phyloP scores from a whole-genome alignment of 1,140 invertebrate genomes.

The Papilio machaon region DNA sequence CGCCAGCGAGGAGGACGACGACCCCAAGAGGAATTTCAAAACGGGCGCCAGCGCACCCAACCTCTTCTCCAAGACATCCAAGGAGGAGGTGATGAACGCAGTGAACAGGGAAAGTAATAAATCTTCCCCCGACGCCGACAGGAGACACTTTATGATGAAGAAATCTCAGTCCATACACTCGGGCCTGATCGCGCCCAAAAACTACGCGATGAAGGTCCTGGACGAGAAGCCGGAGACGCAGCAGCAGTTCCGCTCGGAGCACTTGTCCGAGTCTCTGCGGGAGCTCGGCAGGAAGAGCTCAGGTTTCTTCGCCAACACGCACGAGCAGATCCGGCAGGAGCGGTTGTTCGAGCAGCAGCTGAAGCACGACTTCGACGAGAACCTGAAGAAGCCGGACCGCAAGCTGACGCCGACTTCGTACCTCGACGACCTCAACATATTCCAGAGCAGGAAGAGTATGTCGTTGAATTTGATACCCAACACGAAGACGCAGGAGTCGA shows the following conservation, averaged over 20 bases:
- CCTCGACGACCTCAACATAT: slow-evolving; percentile 66
- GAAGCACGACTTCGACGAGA: slow-evolving; percentile 79
- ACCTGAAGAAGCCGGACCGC: slow-evolving; percentile 69
- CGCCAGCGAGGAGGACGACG: slow-evolving; percentile 63
- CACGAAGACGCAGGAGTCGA: slow-evolving; percentile 51
- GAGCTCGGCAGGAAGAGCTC: slow-evolving; percentile 63
- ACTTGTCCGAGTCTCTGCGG: slow-evolving; percentile 76
- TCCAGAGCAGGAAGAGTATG: slow-evolving; percentile 65
- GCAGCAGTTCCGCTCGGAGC: slow-evolving; percentile 56
- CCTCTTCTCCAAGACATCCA: slow-evolving; percentile 70
- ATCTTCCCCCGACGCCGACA: slow-evolving; percentile 56
- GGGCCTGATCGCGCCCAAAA: slow-evolving; percentile 67
- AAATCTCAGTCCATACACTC: slow-evolving; percentile 80
- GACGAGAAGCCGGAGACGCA: slow-evolving; percentile 61
- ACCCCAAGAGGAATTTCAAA: slow-evolving; percentile 65
- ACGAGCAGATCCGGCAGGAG: slow-evolving; percentile 85
- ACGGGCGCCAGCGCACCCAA: slow-evolving; percentile 74
- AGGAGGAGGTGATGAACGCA: slow-evolving; percentile 63
- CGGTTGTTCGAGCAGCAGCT: slow-evolving; percentile 75
- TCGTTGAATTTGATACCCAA: slow-evolving; percentile 67
- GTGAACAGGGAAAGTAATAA: slow-evolving; percentile 53
- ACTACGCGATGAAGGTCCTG: slow-evolving; percentile 65
- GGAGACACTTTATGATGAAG: slow-evolving; percentile 76
- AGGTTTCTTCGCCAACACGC: slow-evolving; percentile 85
- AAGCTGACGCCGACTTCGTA: slow-evolving; percentile 61